Evolutionary conservation across 2,113 vertebrate species (phyloP), one percentile per base, ranked within the genome.

Genomic region (Meles meles): DNA sequence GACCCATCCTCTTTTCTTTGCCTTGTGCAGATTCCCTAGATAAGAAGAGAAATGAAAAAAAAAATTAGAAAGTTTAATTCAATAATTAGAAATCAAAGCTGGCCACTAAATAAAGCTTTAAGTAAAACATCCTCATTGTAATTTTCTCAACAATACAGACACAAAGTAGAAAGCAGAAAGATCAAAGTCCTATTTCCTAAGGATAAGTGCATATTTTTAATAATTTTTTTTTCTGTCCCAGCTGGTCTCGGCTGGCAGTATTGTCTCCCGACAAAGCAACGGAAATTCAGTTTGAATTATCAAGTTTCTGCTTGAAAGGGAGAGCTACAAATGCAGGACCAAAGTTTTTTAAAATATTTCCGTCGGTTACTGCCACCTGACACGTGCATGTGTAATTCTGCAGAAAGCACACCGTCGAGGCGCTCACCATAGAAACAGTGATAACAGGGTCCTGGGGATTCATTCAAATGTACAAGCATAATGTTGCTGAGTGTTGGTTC

Each of bases 281-380:
- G 23, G 61, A 93, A 90, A n/a, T 63, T 92, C 44, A 11, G 2
- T 74, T 23, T 90, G 34, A 55, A 55, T 87, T 71, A 49, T 12
- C 49, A 37, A 96, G 72, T 88, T 92, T 84, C 39, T 90, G 14
- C 71, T 61, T 42, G 21, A 87, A 92, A 95, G 39, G 7, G 27
- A 69, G 18, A 69, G 83, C 74, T 74, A 49, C 18, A 87, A 95
- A 90, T 31, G 25, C 14, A 65, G 27, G 34, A 44, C 7, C 5
- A 90, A 39, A 52, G 84, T 87, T 92, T 95, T 95, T 29, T 87
- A 76, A 90, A 57, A 77, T 92, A 85, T 18, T 83, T 39, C 27
- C 18, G 29, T 79, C 31, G 14, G 9, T 72, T 34, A 71, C 67
- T 71, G 80, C 10, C 81, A 34, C 7, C 71, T 77, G 20, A 17